Conservation (phyloP, 2,888 invertebrate species). For the Hirtodrosophila trivittata region DNA sequence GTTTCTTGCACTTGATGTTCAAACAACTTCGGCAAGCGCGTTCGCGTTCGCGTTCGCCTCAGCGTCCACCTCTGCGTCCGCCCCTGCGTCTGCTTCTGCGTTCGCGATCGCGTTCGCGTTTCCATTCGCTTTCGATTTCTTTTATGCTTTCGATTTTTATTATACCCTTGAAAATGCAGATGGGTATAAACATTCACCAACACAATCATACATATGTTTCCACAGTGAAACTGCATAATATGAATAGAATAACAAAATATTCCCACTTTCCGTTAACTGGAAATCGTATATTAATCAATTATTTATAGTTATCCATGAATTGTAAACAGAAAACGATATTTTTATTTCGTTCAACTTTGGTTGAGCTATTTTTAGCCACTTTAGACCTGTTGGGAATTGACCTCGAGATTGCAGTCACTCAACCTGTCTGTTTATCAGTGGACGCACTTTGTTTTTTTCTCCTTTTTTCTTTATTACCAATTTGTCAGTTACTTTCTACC, state of each 20-base stretch:
- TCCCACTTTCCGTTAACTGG: too few species aligned
- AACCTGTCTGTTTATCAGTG: conserved; percentile 52
- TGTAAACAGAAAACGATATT: too few species aligned
- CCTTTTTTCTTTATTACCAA: conserved; percentile 11
- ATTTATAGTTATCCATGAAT: too few species aligned
- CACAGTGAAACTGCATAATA: too few species aligned
- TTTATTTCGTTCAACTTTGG: neutral
- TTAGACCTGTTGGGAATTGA: conserved; percentile 17
- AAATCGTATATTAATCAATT: too few species aligned
- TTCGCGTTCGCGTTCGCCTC: conserved; percentile 3
- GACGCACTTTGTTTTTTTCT: conserved; percentile 41
- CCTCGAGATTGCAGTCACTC: conserved; percentile 47
- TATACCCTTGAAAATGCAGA: conserved; percentile 64
- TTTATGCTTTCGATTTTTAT: conserved; percentile 73
- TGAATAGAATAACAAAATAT: too few species aligned
- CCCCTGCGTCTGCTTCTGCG: conserved; percentile 29
- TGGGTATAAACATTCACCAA: conserved; percentile 18
- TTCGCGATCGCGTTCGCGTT: conserved; percentile 36
- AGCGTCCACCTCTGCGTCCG: conserved; percentile 15
- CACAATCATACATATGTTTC: too few species aligned
- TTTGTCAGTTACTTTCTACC: conserved; percentile 45
- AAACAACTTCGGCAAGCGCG: conserved; percentile 27
- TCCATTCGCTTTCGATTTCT: conserved; percentile 76
- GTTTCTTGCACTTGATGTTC: conserved; percentile 74
- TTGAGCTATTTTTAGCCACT: conserved; percentile 9